phyloP scores from a whole-genome alignment of 2,888 invertebrate genomes.

The Cantharis rustica region DNA sequence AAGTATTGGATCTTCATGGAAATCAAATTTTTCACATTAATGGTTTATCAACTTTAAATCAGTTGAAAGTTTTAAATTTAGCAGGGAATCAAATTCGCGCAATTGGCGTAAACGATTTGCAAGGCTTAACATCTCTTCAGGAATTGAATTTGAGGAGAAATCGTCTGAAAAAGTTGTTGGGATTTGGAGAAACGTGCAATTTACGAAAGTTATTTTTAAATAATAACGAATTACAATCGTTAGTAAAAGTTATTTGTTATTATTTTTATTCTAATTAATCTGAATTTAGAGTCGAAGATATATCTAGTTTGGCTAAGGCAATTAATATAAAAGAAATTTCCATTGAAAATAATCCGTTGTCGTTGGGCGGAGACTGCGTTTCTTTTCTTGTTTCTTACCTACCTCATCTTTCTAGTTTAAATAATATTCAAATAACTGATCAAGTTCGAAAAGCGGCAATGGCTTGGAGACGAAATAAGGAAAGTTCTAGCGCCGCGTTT shows the following conservation, averaged over 20 bases:
- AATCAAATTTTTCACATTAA: slow-evolving; percentile 79
- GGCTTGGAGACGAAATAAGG: slow-evolving; percentile 81
- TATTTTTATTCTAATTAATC: background rate
- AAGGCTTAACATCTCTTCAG: slow-evolving; percentile 76
- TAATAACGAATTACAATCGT: slow-evolving; percentile 77
- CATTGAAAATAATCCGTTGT: slow-evolving; percentile 84
- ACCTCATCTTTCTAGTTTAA: slow-evolving; percentile 73
- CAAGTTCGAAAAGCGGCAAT: slow-evolving; percentile 78
- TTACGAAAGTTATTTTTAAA: slow-evolving; percentile 81
- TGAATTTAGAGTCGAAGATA: slow-evolving; percentile 76
- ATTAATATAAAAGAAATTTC: slow-evolving; percentile 80
- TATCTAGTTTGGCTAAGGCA: slow-evolving; percentile 80
- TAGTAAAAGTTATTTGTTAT: slow-evolving; percentile 38
- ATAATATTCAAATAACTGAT: slow-evolving; percentile 79
- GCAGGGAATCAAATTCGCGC: slow-evolving; percentile 88
- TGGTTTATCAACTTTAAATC: slow-evolving; percentile 70
- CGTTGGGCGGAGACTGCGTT: slow-evolving; percentile 78
- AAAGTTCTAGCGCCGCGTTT: slow-evolving; percentile 70
- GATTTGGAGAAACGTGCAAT: slow-evolving; percentile 78
- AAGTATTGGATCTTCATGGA: slow-evolving; percentile 92
- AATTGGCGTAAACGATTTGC: slow-evolving; percentile 77
- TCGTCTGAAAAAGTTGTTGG: slow-evolving; percentile 76
- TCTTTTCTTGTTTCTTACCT: slow-evolving; percentile 82
- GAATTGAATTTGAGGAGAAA: slow-evolving; percentile 91
- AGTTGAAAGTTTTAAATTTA: slow-evolving; percentile 88